Base-by-base conservation (phyloP, 2,888 invertebrate genomes). In the Gerris lacustris region DNA sequence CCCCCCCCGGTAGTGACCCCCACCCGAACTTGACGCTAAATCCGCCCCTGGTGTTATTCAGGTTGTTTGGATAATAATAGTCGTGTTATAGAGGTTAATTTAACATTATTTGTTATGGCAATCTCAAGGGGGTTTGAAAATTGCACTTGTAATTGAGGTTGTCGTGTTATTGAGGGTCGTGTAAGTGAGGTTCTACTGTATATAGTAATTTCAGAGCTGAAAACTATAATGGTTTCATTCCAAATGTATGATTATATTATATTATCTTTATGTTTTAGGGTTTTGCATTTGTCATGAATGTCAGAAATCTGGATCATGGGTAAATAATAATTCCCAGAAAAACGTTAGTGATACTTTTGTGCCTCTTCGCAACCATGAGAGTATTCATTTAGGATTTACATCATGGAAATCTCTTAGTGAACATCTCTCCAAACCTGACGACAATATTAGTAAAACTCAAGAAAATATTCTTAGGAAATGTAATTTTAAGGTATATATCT, bases 281-380 rank as follows among this genome's bases (percentile, higher is more conserved):
- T 86, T 85, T 76, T 90, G 89, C 77, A 78, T 86, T 68, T 91
- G 91, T 77, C 85, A 87, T 44, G 84, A 82, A 74, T 91, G 91
- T 77, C 86, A 86, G 78, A 80, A 84, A n/a, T 84, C 83, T 73
- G 88, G 89, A 5, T 83, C 86, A 44, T 88, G 90, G 86, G 82
- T 80, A 76, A 55, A 55, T 55, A 11, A 9, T 11, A 55, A 55
- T 15, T 15, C 55, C 9, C 15, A 11, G 82, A 81, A 75, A 80
- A 31, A 31, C 4, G 4, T 31, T 31, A 31, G 88, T 67, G 85
- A 1, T 31, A 31, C 31, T 31, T 31, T 31, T 31, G 31, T 31
- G 31, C 31, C 31, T 2, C 15, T 55, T 11, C 11, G 15, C 11
- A 55, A 55, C 11, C 9, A 55, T 5, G 55, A 55, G 15, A 15